Conservation (phyloP, 2,113 vertebrate genomes). For the Ictalurus furcatus region DNA sequence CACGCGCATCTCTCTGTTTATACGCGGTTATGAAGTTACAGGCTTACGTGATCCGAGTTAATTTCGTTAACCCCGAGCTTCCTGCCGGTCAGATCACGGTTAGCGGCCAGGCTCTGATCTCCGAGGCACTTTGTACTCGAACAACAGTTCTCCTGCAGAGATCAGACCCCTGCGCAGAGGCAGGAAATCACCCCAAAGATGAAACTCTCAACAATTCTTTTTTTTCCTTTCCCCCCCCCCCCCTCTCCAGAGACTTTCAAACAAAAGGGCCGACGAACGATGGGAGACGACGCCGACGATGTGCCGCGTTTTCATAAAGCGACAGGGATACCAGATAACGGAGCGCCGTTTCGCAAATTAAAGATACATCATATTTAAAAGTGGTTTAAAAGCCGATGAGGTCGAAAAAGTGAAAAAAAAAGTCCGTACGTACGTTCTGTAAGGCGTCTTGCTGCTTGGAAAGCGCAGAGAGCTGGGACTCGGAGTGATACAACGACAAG, state of each 20-base stretch:
- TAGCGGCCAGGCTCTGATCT: neutral
- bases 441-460: slow-evolving; percentile 78
- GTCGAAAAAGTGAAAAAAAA: no score
- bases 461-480: slow-evolving; percentile 81
- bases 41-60: neutral
- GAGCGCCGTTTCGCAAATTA: neutral
- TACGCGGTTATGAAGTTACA: neutral
- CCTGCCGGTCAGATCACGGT: slow-evolving; percentile 17
- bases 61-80: neutral
- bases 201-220: neutral
- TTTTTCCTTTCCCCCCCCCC: no score
- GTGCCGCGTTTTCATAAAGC: neutral
- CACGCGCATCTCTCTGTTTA: no score
- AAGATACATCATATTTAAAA: neutral
- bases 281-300: neutral
- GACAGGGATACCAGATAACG: neutral
- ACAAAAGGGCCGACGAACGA: neutral
- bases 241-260: neutral
- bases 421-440: slow-evolving; percentile 76
- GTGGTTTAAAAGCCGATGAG: no score
- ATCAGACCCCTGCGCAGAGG: slow-evolving; percentile 19
- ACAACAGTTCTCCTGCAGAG: slow-evolving; percentile 27
- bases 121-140: neutral
- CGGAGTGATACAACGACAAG: slow-evolving; percentile 82
- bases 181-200: slow-evolving; percentile 6